phyloP scores from a whole-genome alignment of 2,888 invertebrate species.

The Sisyra nigra region DNA sequence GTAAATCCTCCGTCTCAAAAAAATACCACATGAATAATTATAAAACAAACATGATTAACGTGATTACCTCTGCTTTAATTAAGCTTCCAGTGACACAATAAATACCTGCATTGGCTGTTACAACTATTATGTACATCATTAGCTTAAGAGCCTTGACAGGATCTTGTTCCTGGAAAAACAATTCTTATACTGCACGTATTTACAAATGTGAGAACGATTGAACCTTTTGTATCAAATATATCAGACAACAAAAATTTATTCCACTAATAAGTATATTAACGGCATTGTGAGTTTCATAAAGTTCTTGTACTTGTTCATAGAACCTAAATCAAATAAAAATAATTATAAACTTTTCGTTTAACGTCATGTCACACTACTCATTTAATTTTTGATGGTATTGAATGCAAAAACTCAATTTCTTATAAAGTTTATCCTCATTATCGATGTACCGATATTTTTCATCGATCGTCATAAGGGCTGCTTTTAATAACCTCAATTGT shows the following conservation, averaged over 20 bases:
- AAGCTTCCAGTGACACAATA: not conserved
- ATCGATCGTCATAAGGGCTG: not conserved
- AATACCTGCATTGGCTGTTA: not conserved
- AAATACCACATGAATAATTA: not conserved
- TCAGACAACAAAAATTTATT: not conserved
- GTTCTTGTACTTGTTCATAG: not conserved
- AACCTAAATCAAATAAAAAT: not conserved
- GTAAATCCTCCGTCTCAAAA: not conserved
- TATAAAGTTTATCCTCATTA: not conserved
- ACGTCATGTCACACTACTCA: not conserved
- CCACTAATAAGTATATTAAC: not conserved
- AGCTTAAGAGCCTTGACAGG: not conserved
- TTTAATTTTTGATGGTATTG: constrained; percentile 1
- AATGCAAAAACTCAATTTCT: constrained; percentile 4
- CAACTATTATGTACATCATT: not conserved
- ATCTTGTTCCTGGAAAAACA: not conserved
- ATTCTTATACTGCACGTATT: too few relatives aligned
- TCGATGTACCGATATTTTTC: not conserved
- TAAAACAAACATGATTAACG: not conserved
- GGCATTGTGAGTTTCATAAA: not conserved
- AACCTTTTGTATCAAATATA: not conserved
- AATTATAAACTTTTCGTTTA: not conserved
- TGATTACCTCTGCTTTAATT: not conserved
- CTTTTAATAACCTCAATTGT: not conserved
- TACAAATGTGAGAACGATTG: too few relatives aligned